These are phyloP conservation scores for Pteronotus mesoamericanus DNA, from an alignment of 2,797 vertebrate genomes.

Conservation along the genomic window DNA sequence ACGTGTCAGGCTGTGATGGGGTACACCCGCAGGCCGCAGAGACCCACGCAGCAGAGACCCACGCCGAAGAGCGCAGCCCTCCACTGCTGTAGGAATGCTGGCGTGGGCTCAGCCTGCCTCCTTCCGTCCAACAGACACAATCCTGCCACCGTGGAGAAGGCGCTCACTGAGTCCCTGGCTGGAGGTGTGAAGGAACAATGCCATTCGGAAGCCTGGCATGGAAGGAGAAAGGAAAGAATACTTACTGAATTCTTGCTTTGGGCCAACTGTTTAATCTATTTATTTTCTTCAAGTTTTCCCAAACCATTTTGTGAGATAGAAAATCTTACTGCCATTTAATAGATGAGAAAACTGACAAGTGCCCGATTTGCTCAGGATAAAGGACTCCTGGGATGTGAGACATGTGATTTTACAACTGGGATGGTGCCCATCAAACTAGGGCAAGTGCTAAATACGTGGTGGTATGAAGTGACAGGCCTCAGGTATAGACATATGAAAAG, in stretches of 20 bases:
- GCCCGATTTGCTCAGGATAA: neutral
- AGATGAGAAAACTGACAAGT: neutral
- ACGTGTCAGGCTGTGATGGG: fast-evolving
- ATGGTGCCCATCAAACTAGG: neutral
- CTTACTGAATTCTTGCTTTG: neutral
- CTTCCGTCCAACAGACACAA: fast-evolving
- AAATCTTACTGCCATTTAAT: neutral
- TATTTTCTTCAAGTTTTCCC: neutral
- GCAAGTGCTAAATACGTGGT: neutral
- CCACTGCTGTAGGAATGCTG: neutral
- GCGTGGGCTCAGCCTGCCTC: neutral
- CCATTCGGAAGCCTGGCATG: neutral
- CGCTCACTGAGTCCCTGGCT: fast-evolving
- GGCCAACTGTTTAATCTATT: neutral
- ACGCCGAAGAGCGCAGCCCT: neutral
- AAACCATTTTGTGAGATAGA: neutral
- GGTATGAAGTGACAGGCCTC: neutral
- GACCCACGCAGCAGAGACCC: too few species aligned
- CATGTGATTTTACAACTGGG: too few species aligned
- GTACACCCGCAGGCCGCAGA: fast-evolving
- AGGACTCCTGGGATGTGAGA: neutral
- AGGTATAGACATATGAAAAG: neutral
- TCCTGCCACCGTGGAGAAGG: neutral
- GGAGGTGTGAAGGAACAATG: neutral
- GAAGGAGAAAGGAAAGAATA: neutral